Evolutionary conservation across 2,797 vertebrate species (phyloP).

Genomic region (Poeciliopsis infans): DNA sequence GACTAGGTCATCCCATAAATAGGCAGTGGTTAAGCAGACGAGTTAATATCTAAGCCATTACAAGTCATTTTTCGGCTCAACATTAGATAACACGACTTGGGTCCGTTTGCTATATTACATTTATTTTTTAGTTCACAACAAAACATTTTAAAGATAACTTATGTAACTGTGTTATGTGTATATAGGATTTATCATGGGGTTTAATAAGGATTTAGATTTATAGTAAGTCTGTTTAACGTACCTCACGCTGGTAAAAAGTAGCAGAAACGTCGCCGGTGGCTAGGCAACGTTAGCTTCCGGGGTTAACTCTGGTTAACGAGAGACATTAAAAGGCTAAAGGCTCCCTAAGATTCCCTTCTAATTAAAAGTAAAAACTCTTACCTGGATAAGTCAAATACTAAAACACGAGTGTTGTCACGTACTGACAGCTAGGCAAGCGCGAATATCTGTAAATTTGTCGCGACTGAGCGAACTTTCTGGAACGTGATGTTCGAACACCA

Average conservation of each 20-base stretch:
- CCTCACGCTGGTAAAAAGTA: background rate
- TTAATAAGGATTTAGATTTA: background rate
- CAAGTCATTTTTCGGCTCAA: background rate
- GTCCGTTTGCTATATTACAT: background rate
- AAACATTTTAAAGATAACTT: background rate
- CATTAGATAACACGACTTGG: background rate
- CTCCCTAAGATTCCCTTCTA: background rate
- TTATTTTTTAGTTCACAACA: background rate
- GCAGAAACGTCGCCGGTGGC: background rate
- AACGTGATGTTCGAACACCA: constrained; percentile 24
- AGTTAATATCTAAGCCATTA: background rate
- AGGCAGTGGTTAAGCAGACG: background rate
- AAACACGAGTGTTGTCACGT: background rate
- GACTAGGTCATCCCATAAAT: background rate
- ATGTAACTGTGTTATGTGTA: background rate
- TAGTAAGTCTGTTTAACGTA: background rate
- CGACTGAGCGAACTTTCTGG: constrained; percentile 21
- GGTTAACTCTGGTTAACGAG: background rate
- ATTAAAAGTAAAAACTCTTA: constrained; percentile 12
- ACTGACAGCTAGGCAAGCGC: background rate
- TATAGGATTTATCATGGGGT: background rate
- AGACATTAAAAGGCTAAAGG: background rate
- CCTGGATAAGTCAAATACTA: constrained; percentile 3
- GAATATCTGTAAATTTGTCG: background rate
- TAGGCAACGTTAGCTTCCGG: constrained; percentile 1